phyloP scores from a whole-genome alignment of 1,140 invertebrate species.

The Calephelis nemesis region DNA sequence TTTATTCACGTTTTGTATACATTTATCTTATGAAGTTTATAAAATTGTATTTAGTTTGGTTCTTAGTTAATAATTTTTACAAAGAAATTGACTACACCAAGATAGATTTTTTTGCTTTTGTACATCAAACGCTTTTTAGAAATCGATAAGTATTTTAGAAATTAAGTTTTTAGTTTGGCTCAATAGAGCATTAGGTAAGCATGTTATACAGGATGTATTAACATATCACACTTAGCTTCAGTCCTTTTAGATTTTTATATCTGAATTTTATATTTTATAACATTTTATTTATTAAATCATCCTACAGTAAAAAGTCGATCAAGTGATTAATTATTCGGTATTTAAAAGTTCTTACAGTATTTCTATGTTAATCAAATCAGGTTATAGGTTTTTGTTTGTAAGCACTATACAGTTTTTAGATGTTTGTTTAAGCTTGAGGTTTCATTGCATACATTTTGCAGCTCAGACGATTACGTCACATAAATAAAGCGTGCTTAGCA shows the following conservation, averaged over 20 bases:
- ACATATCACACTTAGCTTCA: slow-evolving; percentile 12
- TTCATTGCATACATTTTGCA: neutral
- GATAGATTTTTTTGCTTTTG: slow-evolving; percentile 15
- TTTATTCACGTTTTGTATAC: slow-evolving; percentile 6
- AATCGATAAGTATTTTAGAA: slow-evolving; percentile 13
- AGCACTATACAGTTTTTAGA: neutral
- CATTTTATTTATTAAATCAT: slow-evolving; percentile 12
- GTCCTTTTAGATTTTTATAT: slow-evolving; percentile 13
- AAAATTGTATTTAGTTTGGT: slow-evolving; percentile 8
- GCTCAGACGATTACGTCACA: too few species aligned
- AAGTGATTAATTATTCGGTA: neutral
- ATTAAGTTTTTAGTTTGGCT: slow-evolving; percentile 11
- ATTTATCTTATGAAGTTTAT: slow-evolving; percentile 7
- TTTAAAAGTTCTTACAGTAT: slow-evolving; percentile 1
- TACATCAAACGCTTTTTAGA: slow-evolving; percentile 16
- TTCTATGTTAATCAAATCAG: slow-evolving; percentile 4
- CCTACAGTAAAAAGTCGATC: slow-evolving; percentile 6
- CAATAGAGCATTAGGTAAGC: slow-evolving; percentile 9
- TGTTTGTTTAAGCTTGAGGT: neutral
- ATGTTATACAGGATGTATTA: slow-evolving; percentile 16
- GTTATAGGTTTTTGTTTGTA: slow-evolving; percentile 5
- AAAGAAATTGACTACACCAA: slow-evolving; percentile 9
- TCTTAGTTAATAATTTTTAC: neutral
- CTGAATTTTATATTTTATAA: slow-evolving; percentile 14
- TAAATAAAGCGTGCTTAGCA: too few species aligned